These are phyloP conservation scores for Thamnophis elegans DNA, from an alignment of 2,797 vertebrate species.

Conservation along the genomic window DNA sequence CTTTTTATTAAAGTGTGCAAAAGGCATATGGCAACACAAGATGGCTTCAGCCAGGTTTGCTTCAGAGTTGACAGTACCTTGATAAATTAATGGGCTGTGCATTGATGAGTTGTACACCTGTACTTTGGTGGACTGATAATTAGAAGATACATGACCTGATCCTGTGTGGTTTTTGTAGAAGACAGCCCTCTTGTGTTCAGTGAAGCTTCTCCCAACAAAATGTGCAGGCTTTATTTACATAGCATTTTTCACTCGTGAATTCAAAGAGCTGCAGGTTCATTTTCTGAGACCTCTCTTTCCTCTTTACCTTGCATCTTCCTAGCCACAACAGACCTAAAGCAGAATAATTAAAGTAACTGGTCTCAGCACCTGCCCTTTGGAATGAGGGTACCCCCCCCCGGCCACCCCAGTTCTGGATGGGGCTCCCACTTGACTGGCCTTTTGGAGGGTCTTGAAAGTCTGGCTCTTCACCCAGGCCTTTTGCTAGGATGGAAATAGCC, in stretches of 20 bases:
- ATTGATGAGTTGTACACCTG: background rate
- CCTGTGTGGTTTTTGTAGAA: background rate
- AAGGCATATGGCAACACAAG: background rate
- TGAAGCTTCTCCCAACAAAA: background rate
- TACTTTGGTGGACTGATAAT: background rate
- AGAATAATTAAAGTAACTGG: background rate
- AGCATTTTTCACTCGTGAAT: background rate
- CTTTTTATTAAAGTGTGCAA: conserved; percentile 11
- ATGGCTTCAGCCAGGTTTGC: too few species aligned
- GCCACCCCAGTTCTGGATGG: background rate
- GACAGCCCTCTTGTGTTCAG: background rate
- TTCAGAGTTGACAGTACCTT: background rate
- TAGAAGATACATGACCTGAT: background rate
- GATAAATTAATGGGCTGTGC: background rate
- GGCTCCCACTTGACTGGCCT: background rate
- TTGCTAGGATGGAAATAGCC: background rate
- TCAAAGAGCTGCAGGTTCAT: background rate
- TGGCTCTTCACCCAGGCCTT: background rate
- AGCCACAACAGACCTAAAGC: background rate
- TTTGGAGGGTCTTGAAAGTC: background rate
- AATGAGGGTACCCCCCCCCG: background rate
- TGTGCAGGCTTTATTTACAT: background rate
- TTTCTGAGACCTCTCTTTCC: background rate
- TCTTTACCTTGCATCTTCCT: background rate
- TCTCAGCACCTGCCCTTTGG: background rate